These are phyloP conservation scores for Pelecanus crispus DNA, from an alignment of 2,113 vertebrate species.

Conservation along the genomic window DNA sequence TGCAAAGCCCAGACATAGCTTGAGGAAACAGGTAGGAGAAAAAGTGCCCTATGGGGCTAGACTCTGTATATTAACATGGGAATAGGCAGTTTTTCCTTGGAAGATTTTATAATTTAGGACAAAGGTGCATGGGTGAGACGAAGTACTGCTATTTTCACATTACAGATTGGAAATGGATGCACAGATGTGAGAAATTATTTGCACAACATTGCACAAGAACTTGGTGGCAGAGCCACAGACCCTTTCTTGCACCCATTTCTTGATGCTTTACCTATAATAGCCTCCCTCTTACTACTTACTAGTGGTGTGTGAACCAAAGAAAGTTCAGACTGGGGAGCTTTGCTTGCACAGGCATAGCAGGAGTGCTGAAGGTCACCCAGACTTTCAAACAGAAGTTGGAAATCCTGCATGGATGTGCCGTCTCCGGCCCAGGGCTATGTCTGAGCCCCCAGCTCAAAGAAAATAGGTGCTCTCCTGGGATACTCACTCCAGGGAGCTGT, in stretches of 20 bases:
- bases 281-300: neutral
- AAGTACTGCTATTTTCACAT: neutral
- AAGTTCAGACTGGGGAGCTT: neutral
- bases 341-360: neutral
- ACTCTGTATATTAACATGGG: neutral
- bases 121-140: neutral
- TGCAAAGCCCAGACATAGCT: neutral
- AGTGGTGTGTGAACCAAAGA: neutral
- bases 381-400: neutral
- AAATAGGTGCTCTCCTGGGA: neutral
- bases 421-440: neutral
- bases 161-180: neutral
- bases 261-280: neutral
- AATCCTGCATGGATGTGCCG: neutral
- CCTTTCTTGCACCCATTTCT: neutral
- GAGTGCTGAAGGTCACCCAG: neutral
- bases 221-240: neutral
- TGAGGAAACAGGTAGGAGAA: neutral
- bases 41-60: neutral
- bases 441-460: neutral
- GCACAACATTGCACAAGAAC: neutral
- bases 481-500: neutral
- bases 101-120: neutral
- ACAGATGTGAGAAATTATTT: neutral
- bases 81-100: neutral